These are phyloP conservation scores for Stramonita haemastoma DNA, from an alignment of 2,888 invertebrate species.

Conservation along the genomic window DNA sequence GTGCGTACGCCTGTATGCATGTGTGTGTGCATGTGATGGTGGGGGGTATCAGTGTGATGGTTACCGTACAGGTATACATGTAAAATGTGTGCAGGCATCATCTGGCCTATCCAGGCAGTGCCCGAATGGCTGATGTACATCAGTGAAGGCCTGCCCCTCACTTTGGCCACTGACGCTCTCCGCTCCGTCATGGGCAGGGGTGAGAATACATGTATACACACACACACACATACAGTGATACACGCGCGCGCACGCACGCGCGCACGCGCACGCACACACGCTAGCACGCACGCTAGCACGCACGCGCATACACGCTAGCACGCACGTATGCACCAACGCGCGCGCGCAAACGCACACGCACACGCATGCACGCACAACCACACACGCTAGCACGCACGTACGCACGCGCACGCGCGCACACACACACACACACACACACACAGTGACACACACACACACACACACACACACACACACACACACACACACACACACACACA, in stretches of 20 bases:
- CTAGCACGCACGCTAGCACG: no score
- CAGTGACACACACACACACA: neutral
- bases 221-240: no score
- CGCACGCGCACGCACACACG: no score
- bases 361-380: neutral
- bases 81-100: slow-evolving; percentile 91
- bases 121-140: slow-evolving; percentile 88
- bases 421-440: slow-evolving; percentile 6
- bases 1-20: no score
- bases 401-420: neutral
- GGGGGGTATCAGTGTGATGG: no score
- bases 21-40: no score
- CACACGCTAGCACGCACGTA: neutral
- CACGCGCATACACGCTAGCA: no score
- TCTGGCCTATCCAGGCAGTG: slow-evolving; percentile 98
- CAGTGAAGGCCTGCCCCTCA: slow-evolving; percentile 87
- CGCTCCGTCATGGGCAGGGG: slow-evolving; percentile 79
- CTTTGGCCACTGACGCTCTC: slow-evolving; percentile 87
- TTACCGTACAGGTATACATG: no score
- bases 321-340: no score
- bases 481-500: neutral
- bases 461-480: neutral
- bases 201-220: no score
- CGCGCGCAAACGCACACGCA: neutral
- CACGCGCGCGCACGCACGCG: no score